phyloP scores from a whole-genome alignment of 2,113 vertebrate species.

The Zosterops borbonicus region DNA sequence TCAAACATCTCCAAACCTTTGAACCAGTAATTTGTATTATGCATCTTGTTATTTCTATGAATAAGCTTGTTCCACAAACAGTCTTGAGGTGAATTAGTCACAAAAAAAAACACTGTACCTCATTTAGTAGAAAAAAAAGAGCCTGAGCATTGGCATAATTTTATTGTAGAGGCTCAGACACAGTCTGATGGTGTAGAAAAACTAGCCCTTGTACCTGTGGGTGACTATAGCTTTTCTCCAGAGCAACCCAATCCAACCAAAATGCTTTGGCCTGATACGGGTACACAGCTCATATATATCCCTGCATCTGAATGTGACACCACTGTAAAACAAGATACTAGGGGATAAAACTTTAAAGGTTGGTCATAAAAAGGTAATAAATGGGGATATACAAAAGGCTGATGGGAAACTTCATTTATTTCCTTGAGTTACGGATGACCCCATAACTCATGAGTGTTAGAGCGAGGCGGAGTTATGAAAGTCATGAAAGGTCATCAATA shows the following conservation, averaged over 20 bases:
- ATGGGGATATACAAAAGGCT: conserved; percentile 51
- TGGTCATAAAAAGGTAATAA: conserved; percentile 61
- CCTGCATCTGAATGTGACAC: conserved; percentile 7
- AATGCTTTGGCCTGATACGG: not conserved
- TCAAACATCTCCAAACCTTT: not conserved
- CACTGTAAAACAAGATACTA: conserved; percentile 27
- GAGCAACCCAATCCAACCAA: not conserved
- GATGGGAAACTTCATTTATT: conserved; percentile 48
- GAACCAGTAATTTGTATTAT: not conserved
- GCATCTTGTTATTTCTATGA: not conserved
- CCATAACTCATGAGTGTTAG: conserved; percentile 33
- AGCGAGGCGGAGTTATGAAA: conserved; percentile 5
- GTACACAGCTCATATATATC: not conserved
- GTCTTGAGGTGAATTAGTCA: not conserved
- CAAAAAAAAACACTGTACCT: not conserved
- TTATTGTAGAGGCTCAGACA: not conserved
- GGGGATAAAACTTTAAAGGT: conserved; percentile 59
- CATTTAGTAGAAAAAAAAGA: not conserved
- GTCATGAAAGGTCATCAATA: conserved; percentile 54
- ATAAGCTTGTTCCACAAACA: not conserved
- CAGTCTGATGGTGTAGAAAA: not conserved
- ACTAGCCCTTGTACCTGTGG: not conserved
- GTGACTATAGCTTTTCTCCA: not conserved
- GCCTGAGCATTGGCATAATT: not conserved
- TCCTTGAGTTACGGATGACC: conserved; percentile 41